Evolutionary conservation across 2,113 vertebrate genomes (phyloP), one percentile per base, ranked within the genome.

Genomic region (Chionis minor): DNA sequence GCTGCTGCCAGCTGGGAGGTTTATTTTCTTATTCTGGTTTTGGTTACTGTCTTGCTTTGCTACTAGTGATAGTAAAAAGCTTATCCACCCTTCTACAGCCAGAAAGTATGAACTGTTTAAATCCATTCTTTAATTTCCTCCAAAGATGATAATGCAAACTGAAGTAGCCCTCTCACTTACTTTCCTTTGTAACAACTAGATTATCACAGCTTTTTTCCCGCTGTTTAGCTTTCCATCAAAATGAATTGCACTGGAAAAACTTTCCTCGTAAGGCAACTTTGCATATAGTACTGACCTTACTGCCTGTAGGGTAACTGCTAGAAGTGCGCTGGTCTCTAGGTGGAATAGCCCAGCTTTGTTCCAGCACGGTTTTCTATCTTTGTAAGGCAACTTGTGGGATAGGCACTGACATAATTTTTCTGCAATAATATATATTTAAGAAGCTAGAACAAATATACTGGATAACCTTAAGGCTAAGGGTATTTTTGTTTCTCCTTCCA

Each of bases 11-110:
- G 56, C 93, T 92, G 91, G 40, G 89, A 91, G 14, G 62, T 93
- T 96, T 96, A 71, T 92, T 95, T 97, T 95, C 81, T 89, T 95
- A 30, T 79, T 87, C 73, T 63, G 84, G 65, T 94, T 84, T 92
- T 81, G 81, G 52, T 92, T 94, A 91, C 89, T 89, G 69, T 61
- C 65, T 89, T 63, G 51, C 47, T 74, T 71, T 81, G 55, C 85
- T 95, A 49, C 65, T 90, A 86, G 47, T 81, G 28, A 81, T 32
- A 86, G 63, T 8, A 72, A 86, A 93, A 86, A 62, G 3, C 51
- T 77, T 92, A 66, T 32, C 49, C 83, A 66, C 38, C 22, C 32
- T 62, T 66, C 42, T 33, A 19, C 32, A 71, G 38, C 42, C n/a
- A 78, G 86, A 83, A 88, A 92, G 47, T 42, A 59, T 58, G 58